Base-by-base conservation (phyloP, 1,140 invertebrate species). In the Drosophila setifemur region DNA sequence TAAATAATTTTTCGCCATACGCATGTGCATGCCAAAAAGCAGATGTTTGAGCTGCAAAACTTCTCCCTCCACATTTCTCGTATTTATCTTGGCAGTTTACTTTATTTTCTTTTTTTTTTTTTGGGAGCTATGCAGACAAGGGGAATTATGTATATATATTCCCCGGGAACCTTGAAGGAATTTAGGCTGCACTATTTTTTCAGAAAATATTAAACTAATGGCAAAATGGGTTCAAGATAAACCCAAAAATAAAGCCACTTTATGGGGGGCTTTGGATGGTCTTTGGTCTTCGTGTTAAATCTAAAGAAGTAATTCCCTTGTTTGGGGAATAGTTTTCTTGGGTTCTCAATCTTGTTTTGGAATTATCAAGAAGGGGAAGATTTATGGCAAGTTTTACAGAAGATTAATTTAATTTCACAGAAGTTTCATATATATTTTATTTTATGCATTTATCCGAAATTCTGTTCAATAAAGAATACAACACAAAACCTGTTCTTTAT, bases 11-110 rank as follows among this genome's bases (percentile, higher is more conserved):
- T 50, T 50, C 5, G 29, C 66, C 66, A 57, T 74, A 73, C 76
- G 63, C 75, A 77, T 82, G 63, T 71, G 64, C 53, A 68, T 68
- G 74, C 60, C 67, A 77, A 77, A 77, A 77, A 68, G 49, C 74
- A 72, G 54, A 63, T 72, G 68, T 72, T 72, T 61, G 61, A 58
- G 52, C 67, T 72, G 52, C 67, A 53, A 49, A 25, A 69, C 21
- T 71, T 61, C 40, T 53, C 28, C 31, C 14, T 39, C 58, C 39
- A 28, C 66, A 55, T 54, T n/a, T n/a, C n/a, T n/a, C 44, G 45
- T 60, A 71, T 71, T 71, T 71, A 60, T 61, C 53, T 40, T 71
- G 37, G 28, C 42, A 40, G 18, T 35, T 42, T 69, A 37, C 18
- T 44, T 26, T 39, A 45, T 43, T 42, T 69, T 43, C 18, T 44